Evolutionary conservation across 2,113 vertebrate genomes (phyloP), one percentile per base, ranked within the genome.

Genomic region (Oreochromis niloticus): DNA sequence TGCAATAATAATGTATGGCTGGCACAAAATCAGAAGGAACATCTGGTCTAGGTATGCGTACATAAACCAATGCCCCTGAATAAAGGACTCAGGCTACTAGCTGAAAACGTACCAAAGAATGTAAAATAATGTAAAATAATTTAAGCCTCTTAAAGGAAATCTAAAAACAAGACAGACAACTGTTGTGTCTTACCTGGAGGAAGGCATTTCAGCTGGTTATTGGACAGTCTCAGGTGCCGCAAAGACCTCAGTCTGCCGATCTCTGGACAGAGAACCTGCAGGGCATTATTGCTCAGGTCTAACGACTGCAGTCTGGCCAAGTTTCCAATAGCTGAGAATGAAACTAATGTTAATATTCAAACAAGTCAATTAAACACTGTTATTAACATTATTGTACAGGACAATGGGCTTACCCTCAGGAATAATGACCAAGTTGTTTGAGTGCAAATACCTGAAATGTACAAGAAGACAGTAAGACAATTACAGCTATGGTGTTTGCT

Each of bases 351-450:
- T 80, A 32, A 46, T 68, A 34, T 11, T 71, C 19, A 59, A 39
- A 46, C 46, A 63, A 39, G 13, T 16, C 13, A 57, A 52, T 12
- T 36, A 27, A 61, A 63, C 13, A 78, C 12, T 43, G 41, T n/a
- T 13, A n/a, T 41, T 63, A 63, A 83, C 4, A 46, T 0, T 11
- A 12, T 3, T 2, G 17, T 7, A 39, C n/a, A 81, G 4, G 56
- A 50, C 19, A 10, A 13, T 24, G 3, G 43, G 43, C 78, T 96
- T 96, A 99, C 99, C 99, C 98, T 99, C 97, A 6, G 99, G 99
- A 96, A 99, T 96, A 91, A 98, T 96, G 89, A 97, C 97, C 91
- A 99, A 98, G 95, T 98, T 99, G 96, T 99, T 99, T 92, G 98
- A 99, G 95, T 98, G 98, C 89, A 99, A 97, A 95, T 99, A 99